Base-by-base conservation (phyloP, 2,113 vertebrate genomes). In the Caracal caracal region DNA sequence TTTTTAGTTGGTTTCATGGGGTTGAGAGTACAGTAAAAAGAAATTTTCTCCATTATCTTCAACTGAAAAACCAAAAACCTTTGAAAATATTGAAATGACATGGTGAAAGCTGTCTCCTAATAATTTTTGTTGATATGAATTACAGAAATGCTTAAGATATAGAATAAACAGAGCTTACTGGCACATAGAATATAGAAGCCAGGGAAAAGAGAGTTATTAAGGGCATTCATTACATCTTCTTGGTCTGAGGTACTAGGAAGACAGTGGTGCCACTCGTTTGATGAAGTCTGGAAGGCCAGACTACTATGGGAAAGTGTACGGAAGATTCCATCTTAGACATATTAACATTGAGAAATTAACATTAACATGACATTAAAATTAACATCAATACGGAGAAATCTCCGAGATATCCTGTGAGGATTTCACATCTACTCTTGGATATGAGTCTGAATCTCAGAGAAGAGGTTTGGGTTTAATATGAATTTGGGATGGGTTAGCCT, bases 121-220 rank as follows among this genome's bases (percentile, higher is more conserved):
- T 91, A 92, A 68, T 43, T 91, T 78, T 68, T 47, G 83, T 78
- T 93, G 70, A 84, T 71, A 92, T 92, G 16, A 93, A 63, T 85
- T 88, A 73, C n/a, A 95, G 49, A 84, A 79, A 81, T 73, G 8
- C 61, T 95, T 73, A 87, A 84, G 30, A 70, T 61, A 43, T 0
- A 81, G 10, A 96, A 61, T 63, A 51, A 88, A 76, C 33, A 93
- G 35, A 91, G 91, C 20, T 79, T 94, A 75, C 80, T 93, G 35
- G 85, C 71, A 53, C 37, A 40, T 12, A 79, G 37, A 89, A 70
- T 90, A 43, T 49, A 81, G 17, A n/a, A 85, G 9, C 79, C 43
- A 89, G 89, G 13, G 24, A 82, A 88, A 86, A 47, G 6, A 7
- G 2, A 95, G 28, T 15, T 71, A 85, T 76, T 35, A 79, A 53